Conservation (phyloP, 2,113 vertebrate species). For the Atlantisia rogersi region DNA sequence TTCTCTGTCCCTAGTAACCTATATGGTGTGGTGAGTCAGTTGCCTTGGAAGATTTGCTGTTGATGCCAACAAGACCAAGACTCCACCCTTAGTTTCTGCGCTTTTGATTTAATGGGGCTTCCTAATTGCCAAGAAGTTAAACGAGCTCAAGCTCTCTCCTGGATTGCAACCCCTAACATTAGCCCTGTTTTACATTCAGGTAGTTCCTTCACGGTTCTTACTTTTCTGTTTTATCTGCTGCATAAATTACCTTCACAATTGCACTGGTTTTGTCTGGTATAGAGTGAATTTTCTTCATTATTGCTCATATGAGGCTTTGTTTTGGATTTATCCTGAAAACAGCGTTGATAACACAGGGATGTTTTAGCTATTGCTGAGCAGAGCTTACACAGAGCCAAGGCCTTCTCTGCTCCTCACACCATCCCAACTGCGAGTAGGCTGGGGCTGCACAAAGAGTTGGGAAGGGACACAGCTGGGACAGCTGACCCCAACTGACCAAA, state of each 20-base stretch:
- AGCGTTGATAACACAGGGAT: not conserved
- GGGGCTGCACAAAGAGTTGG: rapidly evolving
- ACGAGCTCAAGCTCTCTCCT: not conserved
- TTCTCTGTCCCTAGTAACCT: not conserved
- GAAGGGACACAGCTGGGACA: not conserved
- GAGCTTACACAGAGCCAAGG: rapidly evolving
- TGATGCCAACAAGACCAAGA: not conserved
- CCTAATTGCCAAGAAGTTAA: not conserved
- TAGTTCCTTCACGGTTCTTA: not conserved
- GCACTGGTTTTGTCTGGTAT: not conserved
- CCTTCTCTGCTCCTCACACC: not conserved
- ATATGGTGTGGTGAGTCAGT: not conserved
- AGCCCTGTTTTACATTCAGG: not conserved
- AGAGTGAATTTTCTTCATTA: not conserved
- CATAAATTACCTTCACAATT: not conserved
- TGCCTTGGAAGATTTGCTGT: not conserved
- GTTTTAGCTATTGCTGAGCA: not conserved
- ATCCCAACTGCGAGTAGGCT: rapidly evolving
- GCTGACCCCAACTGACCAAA: not conserved
- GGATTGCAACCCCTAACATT: not conserved
- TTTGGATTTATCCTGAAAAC: not conserved
- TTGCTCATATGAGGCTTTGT: rapidly evolving
- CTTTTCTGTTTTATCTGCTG: not conserved
- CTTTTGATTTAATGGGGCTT: not conserved
- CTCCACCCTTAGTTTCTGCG: not conserved